Evolutionary conservation across 2,113 vertebrate species (phyloP).

Genomic region (Anser cygnoides): DNA sequence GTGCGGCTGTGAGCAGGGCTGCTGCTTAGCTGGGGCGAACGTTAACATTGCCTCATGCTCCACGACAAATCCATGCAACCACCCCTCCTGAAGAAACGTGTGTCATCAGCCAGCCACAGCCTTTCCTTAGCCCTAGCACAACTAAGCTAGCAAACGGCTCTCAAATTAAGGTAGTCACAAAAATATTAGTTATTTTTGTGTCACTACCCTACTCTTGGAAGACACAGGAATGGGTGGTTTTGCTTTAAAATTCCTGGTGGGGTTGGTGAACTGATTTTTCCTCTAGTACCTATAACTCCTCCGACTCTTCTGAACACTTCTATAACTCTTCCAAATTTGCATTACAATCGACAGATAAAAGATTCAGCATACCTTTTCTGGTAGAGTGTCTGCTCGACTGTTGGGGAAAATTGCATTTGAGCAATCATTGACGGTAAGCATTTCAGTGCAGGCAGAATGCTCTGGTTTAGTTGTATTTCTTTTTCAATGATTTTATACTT

Average conservation of each 20-base stretch:
- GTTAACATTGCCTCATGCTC: neutral
- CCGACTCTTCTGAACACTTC: too few relatives aligned
- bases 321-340: neutral
- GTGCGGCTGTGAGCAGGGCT: neutral
- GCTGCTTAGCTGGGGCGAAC: neutral
- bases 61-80: neutral
- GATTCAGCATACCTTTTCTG: neutral
- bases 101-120: neutral
- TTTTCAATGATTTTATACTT: neutral
- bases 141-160: neutral
- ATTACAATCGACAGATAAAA: neutral
- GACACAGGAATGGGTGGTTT: accelerated
- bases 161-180: neutral
- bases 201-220: neutral
- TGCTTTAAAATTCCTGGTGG: neutral
- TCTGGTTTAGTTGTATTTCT: neutral
- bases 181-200: neutral
- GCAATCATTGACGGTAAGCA: neutral
- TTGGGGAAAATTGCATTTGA: neutral
- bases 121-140: accelerated
- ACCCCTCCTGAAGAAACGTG: neutral
- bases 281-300: neutral
- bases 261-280: neutral
- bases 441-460: neutral
- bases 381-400: neutral